Percentiles rank a stretch among this genome's conserved stretches.
These are phyloP conservation scores for Andrena hattorfiana DNA, from an alignment of 2,888 invertebrate genomes.

Conservation along the genomic window DNA sequence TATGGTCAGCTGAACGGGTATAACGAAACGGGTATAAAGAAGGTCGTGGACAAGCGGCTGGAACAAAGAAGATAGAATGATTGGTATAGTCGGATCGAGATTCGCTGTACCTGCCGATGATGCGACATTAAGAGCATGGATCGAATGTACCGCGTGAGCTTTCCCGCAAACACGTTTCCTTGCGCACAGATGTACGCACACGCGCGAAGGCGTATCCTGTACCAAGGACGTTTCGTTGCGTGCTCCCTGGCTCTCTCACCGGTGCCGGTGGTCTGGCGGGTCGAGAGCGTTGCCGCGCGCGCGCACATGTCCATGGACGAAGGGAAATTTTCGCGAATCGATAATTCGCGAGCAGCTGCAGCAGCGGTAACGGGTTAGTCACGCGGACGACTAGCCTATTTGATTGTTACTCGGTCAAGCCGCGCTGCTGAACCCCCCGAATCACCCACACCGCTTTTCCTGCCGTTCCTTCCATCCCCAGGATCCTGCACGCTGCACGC, in stretches of 20 bases:
- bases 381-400: constrained; percentile 78
- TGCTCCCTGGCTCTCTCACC: constrained; percentile 41
- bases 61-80: too few species aligned
- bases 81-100: too few species aligned
- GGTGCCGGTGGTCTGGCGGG: constrained; percentile 46
- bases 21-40: not conserved
- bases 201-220: constrained; percentile 62
- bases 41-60: too few species aligned
- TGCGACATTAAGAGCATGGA: constrained; percentile 26
- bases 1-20: not conserved
- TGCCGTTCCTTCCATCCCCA: not conserved
- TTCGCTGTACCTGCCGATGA: not conserved
- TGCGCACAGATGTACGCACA: constrained; percentile 55
- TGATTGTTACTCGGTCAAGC: constrained; percentile 71
- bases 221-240: constrained; percentile 61
- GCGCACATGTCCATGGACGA: constrained; percentile 76
- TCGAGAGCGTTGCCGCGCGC: constrained; percentile 73
- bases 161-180: constrained; percentile 35
- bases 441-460: constrained; percentile 20
- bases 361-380: constrained; percentile 79
- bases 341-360: constrained; percentile 82
- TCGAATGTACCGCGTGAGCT: constrained; percentile 37
- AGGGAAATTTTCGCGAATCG: constrained; percentile 81
- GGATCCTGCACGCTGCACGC: not conserved
- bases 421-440: constrained; percentile 29